phyloP scores from a whole-genome alignment of 2,797 vertebrate genomes.

The Artibeus lituratus region DNA sequence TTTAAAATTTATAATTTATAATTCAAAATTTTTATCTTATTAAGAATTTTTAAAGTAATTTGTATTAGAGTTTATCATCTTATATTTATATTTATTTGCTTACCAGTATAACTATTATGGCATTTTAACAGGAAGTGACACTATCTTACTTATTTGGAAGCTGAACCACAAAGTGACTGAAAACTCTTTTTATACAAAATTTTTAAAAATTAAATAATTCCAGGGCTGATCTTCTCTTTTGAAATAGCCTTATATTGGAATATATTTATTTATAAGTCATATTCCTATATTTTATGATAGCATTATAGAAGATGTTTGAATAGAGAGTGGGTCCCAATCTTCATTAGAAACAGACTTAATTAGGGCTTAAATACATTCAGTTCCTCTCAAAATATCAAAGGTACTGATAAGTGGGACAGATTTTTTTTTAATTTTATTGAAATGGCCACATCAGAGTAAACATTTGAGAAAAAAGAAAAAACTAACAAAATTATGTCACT shows the following conservation, averaged over 20 bases:
- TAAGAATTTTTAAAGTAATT: neutral
- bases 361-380: neutral
- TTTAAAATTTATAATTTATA: neutral
- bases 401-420: neutral
- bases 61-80: neutral
- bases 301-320: slow-evolving; percentile 24
- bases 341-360: slow-evolving; percentile 64
- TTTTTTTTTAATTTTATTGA: slow-evolving; percentile 21
- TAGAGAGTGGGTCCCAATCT: slow-evolving; percentile 31
- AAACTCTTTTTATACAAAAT: neutral
- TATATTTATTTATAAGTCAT: neutral
- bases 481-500: slow-evolving; percentile 67
- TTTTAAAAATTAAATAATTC: neutral
- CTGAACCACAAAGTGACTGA: neutral
- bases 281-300: neutral
- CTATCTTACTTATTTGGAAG: neutral
- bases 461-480: slow-evolving; percentile 59
- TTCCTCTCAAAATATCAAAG: slow-evolving; percentile 37
- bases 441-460: slow-evolving; percentile 35
- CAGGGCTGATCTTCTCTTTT: neutral
- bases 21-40: neutral
- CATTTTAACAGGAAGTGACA: neutral
- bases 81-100: neutral
- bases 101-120: neutral
- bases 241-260: neutral